A percentile compares a stretch with the other conserved stretches of the same genome.
These are phyloP conservation scores for Ctenopoma multispine DNA, from an alignment of 2,797 vertebrate genomes.

Conservation along the genomic window DNA sequence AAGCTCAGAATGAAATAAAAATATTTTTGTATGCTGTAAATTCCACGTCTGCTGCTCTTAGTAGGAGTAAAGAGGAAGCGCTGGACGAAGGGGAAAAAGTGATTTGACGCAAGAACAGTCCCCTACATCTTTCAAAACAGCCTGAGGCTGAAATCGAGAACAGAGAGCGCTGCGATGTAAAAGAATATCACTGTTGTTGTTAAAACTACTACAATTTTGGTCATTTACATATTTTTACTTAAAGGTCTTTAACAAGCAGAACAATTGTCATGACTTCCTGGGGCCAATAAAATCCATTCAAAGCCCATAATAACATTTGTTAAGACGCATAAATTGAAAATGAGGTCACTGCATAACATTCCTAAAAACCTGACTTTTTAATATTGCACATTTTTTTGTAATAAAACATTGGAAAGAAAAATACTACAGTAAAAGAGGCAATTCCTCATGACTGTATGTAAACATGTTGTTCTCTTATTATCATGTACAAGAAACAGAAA, in stretches of 20 bases:
- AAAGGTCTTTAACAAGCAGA: constrained; percentile 30
- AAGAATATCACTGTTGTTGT: constrained; percentile 22
- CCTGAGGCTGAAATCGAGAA: constrained; percentile 30
- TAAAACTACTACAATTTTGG: constrained; percentile 24
- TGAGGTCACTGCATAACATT: neutral
- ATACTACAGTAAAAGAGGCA: neutral
- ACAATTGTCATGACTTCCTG: constrained; percentile 31
- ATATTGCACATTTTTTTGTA: constrained; percentile 9
- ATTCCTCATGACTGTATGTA: neutral
- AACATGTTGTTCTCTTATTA: constrained; percentile 1
- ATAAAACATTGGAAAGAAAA: neutral
- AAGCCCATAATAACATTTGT: constrained; percentile 28
- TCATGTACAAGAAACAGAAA: constrained; percentile 6
- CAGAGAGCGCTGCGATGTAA: constrained; percentile 6
- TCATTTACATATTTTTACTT: constrained; percentile 45
- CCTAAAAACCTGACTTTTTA: constrained; percentile 26
- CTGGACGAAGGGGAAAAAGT: constrained; percentile 24
- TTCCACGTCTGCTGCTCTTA: constrained; percentile 47
- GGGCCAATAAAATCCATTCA: constrained; percentile 26
- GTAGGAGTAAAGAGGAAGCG: constrained; percentile 24
- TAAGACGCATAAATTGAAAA: constrained; percentile 33
- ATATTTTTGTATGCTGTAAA: constrained; percentile 36
- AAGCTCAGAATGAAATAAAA: constrained; percentile 51
- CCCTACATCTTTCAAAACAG: constrained; percentile 45
- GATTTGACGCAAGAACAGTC: constrained; percentile 31